Base-by-base conservation (phyloP, 2,797 vertebrate species). In the Notolabrus celidotus region DNA sequence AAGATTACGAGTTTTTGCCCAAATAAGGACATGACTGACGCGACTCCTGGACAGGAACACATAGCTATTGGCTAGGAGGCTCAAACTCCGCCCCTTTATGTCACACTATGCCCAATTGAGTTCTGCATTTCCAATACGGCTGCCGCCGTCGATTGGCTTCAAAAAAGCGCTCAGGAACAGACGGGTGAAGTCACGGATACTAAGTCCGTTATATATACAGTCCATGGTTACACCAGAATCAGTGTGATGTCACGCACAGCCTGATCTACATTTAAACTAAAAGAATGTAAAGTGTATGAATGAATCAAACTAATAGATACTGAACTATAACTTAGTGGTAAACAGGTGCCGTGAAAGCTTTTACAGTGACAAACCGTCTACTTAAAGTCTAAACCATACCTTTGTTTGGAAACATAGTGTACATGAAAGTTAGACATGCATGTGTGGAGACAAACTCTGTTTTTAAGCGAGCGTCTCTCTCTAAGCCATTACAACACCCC, bases 301-400 rank as follows among this genome's bases (percentile, higher is more conserved):
- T 39, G 10, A 51, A 59, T 31, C 59, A 34, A 16, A 47, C 36
- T 51, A 59, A 78, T 33, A 23, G 31, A 54, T 19, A 63, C 42
- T 67, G 43, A 73, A 60, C 23, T 67, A 49, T 63, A 41, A 70
- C 73, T 66, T 38, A 63, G 63, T 25, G 42, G 63, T 78, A 78
- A 89, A 83, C 70, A 51, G 29, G 53, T 78, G 65, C 56, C 79
- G 80, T 49, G 36, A 77, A 80, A 67, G 67, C 68, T 80, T 83
- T 87, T 72, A 80, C 17, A 36, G 49, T 68, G 73, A 80, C 49
- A 62, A 42, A 84, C 50, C 23, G 67, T 53, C 56, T 42, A 55
- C 62, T 68, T 52, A 25, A 67, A 72, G 53, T 10, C 51, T 42
- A 47, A 50, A 61, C 22, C 34, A 25, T 69, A 51, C 67, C 70